A percentile compares a stretch with the other conserved stretches of the same genome.
Conservation (phyloP, 2,888 invertebrate species). For the Dastarcus helophoroides region DNA sequence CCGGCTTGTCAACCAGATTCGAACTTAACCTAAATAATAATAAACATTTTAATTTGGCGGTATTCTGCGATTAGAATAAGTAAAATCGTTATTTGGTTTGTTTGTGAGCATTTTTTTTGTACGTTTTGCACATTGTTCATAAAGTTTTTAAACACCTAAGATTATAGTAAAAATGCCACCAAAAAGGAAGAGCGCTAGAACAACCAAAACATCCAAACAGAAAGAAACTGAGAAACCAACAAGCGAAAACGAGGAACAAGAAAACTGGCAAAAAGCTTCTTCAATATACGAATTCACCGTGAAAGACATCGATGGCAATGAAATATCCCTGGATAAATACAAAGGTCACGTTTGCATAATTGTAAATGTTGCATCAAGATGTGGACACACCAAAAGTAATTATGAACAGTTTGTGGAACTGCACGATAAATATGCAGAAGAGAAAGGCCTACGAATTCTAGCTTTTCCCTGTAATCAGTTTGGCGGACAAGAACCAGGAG, state of each 20-base stretch:
- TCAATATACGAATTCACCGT: conserved; percentile 72
- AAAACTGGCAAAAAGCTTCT: conserved; percentile 52
- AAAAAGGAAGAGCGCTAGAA: no score
- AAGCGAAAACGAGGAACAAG: conserved; percentile 6
- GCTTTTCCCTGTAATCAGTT: conserved; percentile 87
- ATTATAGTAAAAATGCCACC: no score
- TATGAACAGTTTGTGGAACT: conserved; percentile 72
- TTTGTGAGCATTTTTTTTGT: no score
- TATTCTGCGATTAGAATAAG: no score
- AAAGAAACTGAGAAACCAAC: no score
- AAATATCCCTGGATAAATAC: conserved; percentile 64
- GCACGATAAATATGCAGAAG: conserved; percentile 58
- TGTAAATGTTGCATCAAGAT: conserved; percentile 78
- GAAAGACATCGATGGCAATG: conserved; percentile 63
- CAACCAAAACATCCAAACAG: no score
- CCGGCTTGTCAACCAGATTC: no score
- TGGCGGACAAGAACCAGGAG: conserved; percentile 56
- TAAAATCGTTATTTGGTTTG: no score
- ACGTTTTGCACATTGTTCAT: no score
- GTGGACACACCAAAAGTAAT: conserved; percentile 68
- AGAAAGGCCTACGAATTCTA: conserved; percentile 62
- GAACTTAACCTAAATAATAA: no score
- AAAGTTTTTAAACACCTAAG: no score
- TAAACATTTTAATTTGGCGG: no score
- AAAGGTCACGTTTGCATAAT: conserved; percentile 70